phyloP scores from a whole-genome alignment of 2,113 vertebrate genomes.

The Hippocampus barbouri region DNA sequence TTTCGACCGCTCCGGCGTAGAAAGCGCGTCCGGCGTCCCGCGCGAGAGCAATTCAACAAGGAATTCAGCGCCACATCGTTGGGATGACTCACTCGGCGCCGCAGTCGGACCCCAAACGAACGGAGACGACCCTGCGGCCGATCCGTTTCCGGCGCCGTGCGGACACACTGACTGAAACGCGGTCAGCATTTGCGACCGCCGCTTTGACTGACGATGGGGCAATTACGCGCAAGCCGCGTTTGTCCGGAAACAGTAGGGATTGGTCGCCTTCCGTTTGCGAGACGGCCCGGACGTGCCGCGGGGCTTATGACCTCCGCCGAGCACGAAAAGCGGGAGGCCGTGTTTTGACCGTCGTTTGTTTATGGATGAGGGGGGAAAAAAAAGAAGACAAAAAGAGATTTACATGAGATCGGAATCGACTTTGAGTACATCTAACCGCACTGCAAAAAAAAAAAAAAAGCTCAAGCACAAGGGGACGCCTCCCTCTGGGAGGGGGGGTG shows the following conservation, averaged over 20 bases:
- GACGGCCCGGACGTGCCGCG: background rate
- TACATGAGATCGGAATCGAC: too few relatives aligned
- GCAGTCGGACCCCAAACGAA: background rate
- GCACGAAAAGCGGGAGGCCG: background rate
- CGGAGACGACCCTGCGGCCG: background rate
- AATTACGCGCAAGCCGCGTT: conserved; percentile 11
- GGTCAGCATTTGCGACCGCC: too few relatives aligned
- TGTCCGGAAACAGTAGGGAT: background rate
- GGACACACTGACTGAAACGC: too few relatives aligned
- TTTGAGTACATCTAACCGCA: too few relatives aligned
- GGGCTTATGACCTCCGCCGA: background rate
- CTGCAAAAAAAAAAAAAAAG: too few relatives aligned
- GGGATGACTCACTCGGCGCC: too few relatives aligned
- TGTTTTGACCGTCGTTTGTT: background rate
- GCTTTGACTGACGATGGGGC: conserved; percentile 18
- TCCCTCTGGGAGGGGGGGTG: too few relatives aligned
- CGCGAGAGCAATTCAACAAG: background rate
- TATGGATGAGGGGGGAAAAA: background rate
- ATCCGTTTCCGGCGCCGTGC: background rate
- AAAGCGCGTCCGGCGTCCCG: background rate
- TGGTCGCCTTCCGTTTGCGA: background rate
- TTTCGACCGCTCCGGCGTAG: too few relatives aligned
- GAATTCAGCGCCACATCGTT: background rate
- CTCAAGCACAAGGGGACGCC: too few relatives aligned
- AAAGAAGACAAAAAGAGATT: too few relatives aligned